Conservation (phyloP, 2,113 vertebrate genomes). For the Periophthalmodon schlosseri region DNA sequence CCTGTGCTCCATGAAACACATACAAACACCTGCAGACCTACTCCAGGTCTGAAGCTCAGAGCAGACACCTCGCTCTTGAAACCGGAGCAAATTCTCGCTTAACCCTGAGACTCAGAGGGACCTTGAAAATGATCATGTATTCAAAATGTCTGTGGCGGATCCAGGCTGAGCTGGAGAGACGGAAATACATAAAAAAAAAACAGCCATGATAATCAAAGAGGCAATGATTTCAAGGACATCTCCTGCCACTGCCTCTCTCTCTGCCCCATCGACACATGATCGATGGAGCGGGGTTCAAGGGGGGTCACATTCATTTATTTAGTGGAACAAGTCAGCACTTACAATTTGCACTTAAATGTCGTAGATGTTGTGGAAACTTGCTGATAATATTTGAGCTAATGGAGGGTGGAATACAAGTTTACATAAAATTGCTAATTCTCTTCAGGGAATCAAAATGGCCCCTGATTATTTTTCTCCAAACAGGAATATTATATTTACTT, state of each 20-base stretch:
- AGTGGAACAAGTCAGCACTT: not conserved
- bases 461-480: no score
- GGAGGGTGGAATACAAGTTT: not conserved
- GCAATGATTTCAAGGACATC: constrained; percentile 47
- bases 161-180: constrained; percentile 10
- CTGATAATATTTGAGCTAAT: not conserved
- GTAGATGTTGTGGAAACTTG: not conserved
- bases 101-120: constrained; percentile 28
- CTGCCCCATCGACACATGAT: not conserved
- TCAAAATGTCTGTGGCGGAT: constrained; percentile 29
- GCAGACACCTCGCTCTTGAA: constrained; percentile 34
- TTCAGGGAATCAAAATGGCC: not conserved
- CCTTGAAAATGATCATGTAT: constrained; percentile 52
- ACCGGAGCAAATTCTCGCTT: constrained; percentile 21
- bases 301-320: not conserved
- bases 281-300: not conserved
- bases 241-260: not conserved
- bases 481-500: not conserved
- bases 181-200: not conserved
- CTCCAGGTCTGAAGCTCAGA: not conserved
- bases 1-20: not conserved
- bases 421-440: no score
- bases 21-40: not conserved
- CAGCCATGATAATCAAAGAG: constrained; percentile 36
- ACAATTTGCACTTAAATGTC: not conserved